Conservation (phyloP, 2,888 invertebrate species). For the Cactoblastis cactorum region DNA sequence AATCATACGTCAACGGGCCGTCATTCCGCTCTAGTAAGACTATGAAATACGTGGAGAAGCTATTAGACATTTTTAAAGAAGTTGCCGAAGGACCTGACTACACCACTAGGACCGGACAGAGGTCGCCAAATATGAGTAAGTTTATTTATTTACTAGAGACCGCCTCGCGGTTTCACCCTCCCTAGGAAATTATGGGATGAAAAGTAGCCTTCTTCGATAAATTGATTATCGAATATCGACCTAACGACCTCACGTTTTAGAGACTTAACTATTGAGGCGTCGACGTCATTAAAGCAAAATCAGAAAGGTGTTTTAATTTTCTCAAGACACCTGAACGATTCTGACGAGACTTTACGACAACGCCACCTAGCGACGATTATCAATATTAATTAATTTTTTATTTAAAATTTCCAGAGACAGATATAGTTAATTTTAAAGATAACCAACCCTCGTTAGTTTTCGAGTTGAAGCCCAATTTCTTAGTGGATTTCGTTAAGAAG, state of each 20-base stretch:
- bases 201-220: too few species aligned
- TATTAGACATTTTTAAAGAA: neutral
- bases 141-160: neutral
- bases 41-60: neutral
- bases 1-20: neutral
- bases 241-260: too few species aligned
- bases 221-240: too few species aligned
- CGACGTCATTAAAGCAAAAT: too few species aligned
- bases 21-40: neutral
- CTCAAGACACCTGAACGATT: too few species aligned
- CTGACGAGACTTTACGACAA: too few species aligned
- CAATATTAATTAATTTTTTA: too few species aligned
- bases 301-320: too few species aligned
- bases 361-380: too few species aligned
- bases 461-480: constrained; percentile 26
- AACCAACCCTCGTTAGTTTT: constrained; percentile 30
- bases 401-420: constrained; percentile 31
- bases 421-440: constrained; percentile 25
- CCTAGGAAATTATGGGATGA: neutral
- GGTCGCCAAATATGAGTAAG: constrained; percentile 1
- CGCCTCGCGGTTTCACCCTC: too few species aligned
- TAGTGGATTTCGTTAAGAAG: constrained; percentile 24
- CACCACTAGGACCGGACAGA: neutral
- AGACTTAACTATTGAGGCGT: too few species aligned
- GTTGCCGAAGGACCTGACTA: constrained; percentile 1